Evolutionary conservation across 2,888 invertebrate genomes (phyloP).

Genomic region (Hyppa rectilinea): DNA sequence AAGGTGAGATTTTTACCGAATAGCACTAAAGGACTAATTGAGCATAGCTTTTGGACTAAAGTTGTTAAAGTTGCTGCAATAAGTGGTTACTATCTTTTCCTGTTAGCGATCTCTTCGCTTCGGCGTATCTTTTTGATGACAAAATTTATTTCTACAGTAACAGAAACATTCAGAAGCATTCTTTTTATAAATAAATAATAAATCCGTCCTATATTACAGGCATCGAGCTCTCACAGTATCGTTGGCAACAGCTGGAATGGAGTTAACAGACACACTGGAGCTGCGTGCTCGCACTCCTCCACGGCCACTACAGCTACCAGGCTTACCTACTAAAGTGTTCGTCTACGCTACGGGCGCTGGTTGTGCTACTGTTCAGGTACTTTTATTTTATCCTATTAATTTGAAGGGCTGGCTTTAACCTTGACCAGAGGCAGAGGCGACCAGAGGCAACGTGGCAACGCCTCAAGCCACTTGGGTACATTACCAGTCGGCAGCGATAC

Average conservation of each 20-base stretch:
- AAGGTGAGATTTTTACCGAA: too few species aligned
- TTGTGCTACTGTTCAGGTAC: slow-evolving; percentile 92
- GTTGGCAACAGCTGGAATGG: slow-evolving; percentile 93
- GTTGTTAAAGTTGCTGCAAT: too few species aligned
- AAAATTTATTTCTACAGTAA: too few species aligned
- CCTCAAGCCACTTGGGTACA: too few species aligned
- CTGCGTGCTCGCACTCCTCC: slow-evolving; percentile 89
- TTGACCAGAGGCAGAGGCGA: too few species aligned
- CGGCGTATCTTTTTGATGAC: too few species aligned
- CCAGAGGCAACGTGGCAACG: too few species aligned
- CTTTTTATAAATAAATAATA: neutral
- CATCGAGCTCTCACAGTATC: slow-evolving; percentile 92
- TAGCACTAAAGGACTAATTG: too few species aligned
- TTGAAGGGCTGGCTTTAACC: too few species aligned
- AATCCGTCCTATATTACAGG: slow-evolving; percentile 70
- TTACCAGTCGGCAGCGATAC: too few species aligned
- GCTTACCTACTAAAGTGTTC: slow-evolving; percentile 93
- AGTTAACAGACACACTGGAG: slow-evolving; percentile 92
- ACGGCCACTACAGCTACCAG: slow-evolving; percentile 91
- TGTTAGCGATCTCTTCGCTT: too few species aligned
- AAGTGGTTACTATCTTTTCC: neutral
- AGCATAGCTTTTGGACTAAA: neutral
- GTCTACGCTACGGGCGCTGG: slow-evolving; percentile 93
- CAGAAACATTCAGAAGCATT: neutral
- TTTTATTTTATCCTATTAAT: neutral